Base-by-base conservation (phyloP, 2,113 vertebrate species). In the Antechinus flavipes region DNA sequence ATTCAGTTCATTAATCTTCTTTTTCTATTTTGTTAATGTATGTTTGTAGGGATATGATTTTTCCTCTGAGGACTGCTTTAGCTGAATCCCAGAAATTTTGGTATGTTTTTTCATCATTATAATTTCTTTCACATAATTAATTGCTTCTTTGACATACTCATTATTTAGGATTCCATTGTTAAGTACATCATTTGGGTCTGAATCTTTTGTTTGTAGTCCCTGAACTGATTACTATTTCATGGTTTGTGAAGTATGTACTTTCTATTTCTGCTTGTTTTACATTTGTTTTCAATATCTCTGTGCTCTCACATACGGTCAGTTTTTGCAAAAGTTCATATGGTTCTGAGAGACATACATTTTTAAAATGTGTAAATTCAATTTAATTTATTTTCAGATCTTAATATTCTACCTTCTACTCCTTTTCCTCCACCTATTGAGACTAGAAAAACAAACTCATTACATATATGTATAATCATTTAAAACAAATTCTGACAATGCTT, bases 11-110 rank as follows among this genome's bases (percentile, higher is more conserved):
- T 76, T 76, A 76, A 76, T 42, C 35, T 7, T 76, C 68, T 76
- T 42, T 76, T 76, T 76, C 35, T 76, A 76, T 76, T 76, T 76
- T 76, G 68, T 76, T 76, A 76, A 76, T 76, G 68, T 76, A 76
- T 76, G 68, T 76, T 76, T 76, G 68, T 76, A 76, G 68, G 68
- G 68, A 76, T 76, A 76, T 76, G 68, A 76, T 76, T 76, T 76
- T 76, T 76, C 68, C 35, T 76, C 68, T 76, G 68, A 76, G 68
- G 68, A 76, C 68, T 76, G 68, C 68, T 76, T 76, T 76, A 76
- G 68, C 68, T 76, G 68, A 76, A 42, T 76, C 68, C 68, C 68
- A 76, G 68, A 76, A 76, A 76, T 76, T 76, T 76, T 76, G 68
- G 68, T 76, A 76, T 76, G 68, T 76, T 76, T 76, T 76, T 76